Evolutionary conservation across 1,140 invertebrate species (phyloP).

Genomic region (Tetramorium alpestre): DNA sequence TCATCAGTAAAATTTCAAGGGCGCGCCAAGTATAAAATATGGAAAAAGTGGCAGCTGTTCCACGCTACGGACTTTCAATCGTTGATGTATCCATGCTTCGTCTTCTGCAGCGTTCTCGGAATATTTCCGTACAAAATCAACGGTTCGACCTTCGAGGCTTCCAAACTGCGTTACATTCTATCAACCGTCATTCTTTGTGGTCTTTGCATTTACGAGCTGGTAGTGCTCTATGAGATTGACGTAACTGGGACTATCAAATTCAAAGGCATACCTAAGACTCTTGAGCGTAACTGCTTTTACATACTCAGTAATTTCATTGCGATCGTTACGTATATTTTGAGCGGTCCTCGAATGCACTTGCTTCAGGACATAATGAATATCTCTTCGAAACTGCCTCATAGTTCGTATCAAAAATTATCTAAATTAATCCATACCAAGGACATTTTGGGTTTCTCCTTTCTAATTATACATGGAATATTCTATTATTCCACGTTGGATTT

Average conservation of each 20-base stretch:
- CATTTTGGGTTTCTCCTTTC: neutral
- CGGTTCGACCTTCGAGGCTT: neutral
- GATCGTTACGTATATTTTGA: neutral
- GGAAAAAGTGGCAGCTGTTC: neutral
- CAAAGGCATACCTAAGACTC: neutral
- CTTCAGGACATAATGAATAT: neutral
- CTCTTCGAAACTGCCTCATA: neutral
- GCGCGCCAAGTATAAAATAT: neutral
- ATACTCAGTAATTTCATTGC: slow-evolving; percentile 57
- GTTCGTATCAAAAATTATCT: neutral
- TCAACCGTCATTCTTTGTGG: neutral
- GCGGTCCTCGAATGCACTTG: neutral
- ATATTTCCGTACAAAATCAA: slow-evolving; percentile 11
- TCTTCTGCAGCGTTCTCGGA: neutral
- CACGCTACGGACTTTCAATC: slow-evolving; percentile 14
- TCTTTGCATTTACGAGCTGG: neutral
- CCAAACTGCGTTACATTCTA: neutral
- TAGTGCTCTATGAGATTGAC: slow-evolving; percentile 4
- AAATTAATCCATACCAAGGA: neutral
- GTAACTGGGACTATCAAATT: neutral
- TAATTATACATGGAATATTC: neutral
- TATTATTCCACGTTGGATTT: neutral
- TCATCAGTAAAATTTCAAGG: neutral
- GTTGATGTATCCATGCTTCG: slow-evolving; percentile 10
- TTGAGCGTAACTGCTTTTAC: slow-evolving; percentile 42